phyloP scores from a whole-genome alignment of 2,797 vertebrate genomes.

The Sebastes hubbsi region DNA sequence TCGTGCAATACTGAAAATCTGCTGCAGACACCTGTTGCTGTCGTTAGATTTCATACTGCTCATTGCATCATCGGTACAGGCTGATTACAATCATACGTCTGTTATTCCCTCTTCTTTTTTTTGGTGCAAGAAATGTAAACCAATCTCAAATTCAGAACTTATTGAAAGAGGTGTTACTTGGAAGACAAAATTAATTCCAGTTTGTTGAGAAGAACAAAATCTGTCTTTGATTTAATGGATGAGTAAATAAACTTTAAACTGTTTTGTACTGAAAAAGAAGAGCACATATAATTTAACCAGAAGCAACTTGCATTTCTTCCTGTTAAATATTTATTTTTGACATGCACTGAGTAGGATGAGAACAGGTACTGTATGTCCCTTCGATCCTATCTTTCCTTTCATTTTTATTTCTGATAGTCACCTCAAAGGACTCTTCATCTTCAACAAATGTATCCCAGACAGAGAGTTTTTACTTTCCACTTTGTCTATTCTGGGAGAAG shows the following conservation, averaged over 20 bases:
- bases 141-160: background rate
- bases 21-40: background rate
- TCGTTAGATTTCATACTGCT: background rate
- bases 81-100: background rate
- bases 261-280: background rate
- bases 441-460: background rate
- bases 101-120: background rate
- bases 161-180: background rate
- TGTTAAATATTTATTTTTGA: background rate
- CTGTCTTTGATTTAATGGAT: background rate
- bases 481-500: background rate
- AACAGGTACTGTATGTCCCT: background rate
- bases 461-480: background rate
- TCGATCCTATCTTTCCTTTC: background rate
- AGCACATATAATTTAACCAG: background rate
- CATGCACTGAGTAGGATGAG: background rate
- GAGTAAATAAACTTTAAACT: background rate
- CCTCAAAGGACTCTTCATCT: background rate
- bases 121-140: background rate
- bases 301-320: background rate
- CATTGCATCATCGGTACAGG: background rate
- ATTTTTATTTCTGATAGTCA: background rate
- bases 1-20: background rate
- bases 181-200: background rate
- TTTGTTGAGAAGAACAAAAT: background rate